Evolutionary conservation across 2,888 invertebrate species (phyloP).

Genomic region (Notodonta ziczac): DNA sequence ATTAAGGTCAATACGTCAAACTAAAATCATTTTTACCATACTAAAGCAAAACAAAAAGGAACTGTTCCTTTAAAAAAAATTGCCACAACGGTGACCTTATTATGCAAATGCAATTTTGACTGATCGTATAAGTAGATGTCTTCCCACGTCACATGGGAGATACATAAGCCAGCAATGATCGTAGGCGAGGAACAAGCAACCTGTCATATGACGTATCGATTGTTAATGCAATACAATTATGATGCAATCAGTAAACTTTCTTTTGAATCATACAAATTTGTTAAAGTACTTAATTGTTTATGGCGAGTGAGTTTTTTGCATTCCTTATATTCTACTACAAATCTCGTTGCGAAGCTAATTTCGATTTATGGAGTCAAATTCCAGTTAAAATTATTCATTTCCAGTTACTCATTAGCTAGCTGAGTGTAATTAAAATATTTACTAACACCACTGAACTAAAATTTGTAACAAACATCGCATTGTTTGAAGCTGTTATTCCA

Average conservation of each 20-base stretch:
- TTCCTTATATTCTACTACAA: neutral
- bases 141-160: slow-evolving; percentile 1
- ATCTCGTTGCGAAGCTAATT: neutral
- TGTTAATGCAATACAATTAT: neutral
- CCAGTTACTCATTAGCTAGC: neutral
- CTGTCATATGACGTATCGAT: neutral
- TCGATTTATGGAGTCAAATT: neutral
- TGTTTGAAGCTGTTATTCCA: slow-evolving; percentile 20
- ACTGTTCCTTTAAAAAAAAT: no score
- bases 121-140: neutral
- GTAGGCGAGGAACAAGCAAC: slow-evolving; percentile 2
- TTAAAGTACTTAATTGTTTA: neutral
- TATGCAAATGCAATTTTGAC: slow-evolving; percentile 4
- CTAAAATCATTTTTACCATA: no score
- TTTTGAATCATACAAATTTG: neutral
- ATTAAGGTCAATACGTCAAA: no score
- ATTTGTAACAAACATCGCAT: slow-evolving; percentile 16
- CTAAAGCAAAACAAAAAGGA: no score
- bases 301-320: neutral
- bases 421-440: neutral
- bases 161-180: neutral
- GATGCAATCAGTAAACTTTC: neutral
- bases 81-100: neutral
- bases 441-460: neutral
- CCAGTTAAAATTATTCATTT: neutral